Conservation (phyloP, 2,797 vertebrate species). For the Schizothorax lantsangensis region DNA sequence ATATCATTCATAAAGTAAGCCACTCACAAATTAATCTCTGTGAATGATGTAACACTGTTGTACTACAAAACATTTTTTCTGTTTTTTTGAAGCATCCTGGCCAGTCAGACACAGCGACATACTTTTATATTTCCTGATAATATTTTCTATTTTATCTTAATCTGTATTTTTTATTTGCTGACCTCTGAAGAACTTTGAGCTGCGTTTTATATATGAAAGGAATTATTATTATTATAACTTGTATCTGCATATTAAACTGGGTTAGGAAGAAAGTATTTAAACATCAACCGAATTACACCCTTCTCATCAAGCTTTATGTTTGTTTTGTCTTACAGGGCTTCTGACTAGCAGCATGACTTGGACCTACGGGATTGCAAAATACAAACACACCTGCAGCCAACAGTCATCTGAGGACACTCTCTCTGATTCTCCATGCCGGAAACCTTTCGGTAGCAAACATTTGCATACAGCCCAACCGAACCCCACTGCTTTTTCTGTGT, state of each 20-base stretch:
- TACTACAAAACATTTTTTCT: background rate
- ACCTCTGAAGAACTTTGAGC: background rate
- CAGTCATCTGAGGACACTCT: constrained; percentile 41
- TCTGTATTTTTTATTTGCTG: background rate
- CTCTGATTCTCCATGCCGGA: constrained; percentile 22
- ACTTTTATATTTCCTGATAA: background rate
- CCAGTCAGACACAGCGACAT: background rate
- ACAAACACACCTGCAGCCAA: constrained; percentile 45
- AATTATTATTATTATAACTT: background rate
- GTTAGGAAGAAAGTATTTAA: constrained; percentile 20
- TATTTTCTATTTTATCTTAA: background rate
- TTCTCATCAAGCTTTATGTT: constrained; percentile 26
- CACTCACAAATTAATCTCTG: constrained; percentile 1
- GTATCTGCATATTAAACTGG: background rate
- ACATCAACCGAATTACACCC: background rate
- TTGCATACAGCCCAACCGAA: constrained; percentile 11
- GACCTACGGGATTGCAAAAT: constrained; percentile 35
- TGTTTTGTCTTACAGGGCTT: constrained; percentile 46
- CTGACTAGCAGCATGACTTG: constrained; percentile 44
- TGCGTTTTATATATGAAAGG: background rate
- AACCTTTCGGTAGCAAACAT: constrained; percentile 6
- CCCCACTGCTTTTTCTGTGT: background rate
- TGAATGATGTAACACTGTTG: background rate
- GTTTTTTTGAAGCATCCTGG: background rate
- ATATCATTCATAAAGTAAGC: constrained; percentile 2